These are phyloP conservation scores for Conus betulinus DNA, from an alignment of 1,140 invertebrate species.

Conservation along the genomic window DNA sequence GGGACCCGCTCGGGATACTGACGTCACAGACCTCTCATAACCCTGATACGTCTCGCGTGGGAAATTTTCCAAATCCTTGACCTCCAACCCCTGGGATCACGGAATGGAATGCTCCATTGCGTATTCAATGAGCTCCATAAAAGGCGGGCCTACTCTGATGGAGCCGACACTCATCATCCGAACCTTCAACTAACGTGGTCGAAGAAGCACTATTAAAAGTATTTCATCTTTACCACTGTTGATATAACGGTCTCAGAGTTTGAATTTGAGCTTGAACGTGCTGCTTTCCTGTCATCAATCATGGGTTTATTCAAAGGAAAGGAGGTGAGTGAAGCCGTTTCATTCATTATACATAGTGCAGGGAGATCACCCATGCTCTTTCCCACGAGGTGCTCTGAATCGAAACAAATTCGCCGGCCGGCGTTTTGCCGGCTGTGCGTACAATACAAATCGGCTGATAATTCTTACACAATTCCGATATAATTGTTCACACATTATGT, in stretches of 20 bases:
- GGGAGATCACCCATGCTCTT: not conserved
- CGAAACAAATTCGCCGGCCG: not conserved
- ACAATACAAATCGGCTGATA: not conserved
- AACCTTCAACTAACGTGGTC: not conserved
- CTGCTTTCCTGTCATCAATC: not conserved
- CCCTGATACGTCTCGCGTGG: not conserved
- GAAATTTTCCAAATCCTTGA: not conserved
- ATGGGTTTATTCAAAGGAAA: slow-evolving; percentile 26
- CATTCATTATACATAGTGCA: not conserved
- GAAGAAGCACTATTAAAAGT: not conserved
- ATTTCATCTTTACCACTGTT: not conserved
- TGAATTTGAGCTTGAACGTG: too few species aligned
- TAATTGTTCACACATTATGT: not conserved
- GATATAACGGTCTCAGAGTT: not conserved
- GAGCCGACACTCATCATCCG: not conserved
- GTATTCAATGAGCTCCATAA: slow-evolving; percentile 18
- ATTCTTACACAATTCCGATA: not conserved
- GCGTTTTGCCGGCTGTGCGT: not conserved
- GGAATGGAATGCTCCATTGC: not conserved
- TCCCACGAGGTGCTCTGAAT: not conserved
- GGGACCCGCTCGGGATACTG: not conserved
- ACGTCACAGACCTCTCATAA: not conserved
- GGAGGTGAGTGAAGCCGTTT: slow-evolving; percentile 8
- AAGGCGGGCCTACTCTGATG: not conserved
- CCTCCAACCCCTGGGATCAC: not conserved